phyloP scores from a whole-genome alignment of 64 coral and sea anemone species.

The Montipora efflorescens region DNA sequence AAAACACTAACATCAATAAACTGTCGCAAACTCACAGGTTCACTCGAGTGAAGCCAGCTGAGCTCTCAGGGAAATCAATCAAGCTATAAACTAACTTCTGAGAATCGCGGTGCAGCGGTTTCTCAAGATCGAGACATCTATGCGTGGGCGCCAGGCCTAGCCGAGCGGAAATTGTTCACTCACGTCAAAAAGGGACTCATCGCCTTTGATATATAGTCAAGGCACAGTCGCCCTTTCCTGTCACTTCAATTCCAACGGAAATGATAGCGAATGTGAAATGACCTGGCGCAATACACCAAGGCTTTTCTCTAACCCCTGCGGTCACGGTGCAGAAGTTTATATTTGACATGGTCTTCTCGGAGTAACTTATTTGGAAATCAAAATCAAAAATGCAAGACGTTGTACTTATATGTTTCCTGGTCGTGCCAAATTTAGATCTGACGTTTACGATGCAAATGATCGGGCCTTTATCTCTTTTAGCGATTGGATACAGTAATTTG shows the following conservation, averaged over 20 bases:
- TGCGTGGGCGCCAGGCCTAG: conserved; percentile 38
- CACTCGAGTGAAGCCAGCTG: neutral
- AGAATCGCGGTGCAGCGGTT: conserved; percentile 6
- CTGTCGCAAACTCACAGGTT: neutral
- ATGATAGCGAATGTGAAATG: neutral
- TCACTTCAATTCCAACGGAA: neutral
- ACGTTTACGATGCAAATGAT: no score
- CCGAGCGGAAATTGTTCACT: conserved; percentile 13
- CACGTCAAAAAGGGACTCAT: neutral
- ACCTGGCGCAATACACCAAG: neutral
- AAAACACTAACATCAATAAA: conserved; percentile 13
- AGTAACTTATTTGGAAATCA: neutral
- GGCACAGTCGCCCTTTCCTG: neutral
- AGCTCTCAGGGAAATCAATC: neutral
- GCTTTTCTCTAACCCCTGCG: neutral
- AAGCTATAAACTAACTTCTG: neutral
- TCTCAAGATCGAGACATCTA: neutral
- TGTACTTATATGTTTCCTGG: neutral
- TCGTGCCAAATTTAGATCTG: neutral
- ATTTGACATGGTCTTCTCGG: neutral
- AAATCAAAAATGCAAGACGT: neutral
- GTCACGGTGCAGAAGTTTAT: neutral
- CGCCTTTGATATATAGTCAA: neutral
- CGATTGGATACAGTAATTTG: no score
- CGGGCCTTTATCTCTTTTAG: no score